Conservation (phyloP, 2,797 vertebrate genomes). For the Mormyrops attenuatus region DNA sequence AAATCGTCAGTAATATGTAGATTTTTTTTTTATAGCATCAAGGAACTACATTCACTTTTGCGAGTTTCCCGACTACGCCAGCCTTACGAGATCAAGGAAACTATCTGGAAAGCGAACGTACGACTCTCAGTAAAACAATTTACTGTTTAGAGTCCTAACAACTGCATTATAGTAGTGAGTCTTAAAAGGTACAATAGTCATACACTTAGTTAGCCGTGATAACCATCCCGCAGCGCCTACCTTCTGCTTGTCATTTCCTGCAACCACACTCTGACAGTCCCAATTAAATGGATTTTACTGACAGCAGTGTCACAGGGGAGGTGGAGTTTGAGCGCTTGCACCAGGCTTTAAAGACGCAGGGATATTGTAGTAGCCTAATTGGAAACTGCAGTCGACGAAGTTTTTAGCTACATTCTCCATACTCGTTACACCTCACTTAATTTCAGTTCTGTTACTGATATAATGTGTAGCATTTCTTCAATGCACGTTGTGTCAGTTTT, state of each 20-base stretch:
- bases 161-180: conserved; percentile 6
- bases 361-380: not conserved
- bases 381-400: not conserved
- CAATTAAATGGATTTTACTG: conserved; percentile 52
- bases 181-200: conserved; percentile 29
- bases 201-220: conserved; percentile 45
- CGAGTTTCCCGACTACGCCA: not conserved
- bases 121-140: conserved; percentile 13
- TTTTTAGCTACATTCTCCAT: not conserved
- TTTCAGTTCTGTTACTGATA: not conserved
- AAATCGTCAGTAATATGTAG: not conserved
- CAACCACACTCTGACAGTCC: conserved; percentile 49
- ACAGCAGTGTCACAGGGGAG: conserved; percentile 37
- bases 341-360: conserved; percentile 41
- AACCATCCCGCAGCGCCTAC: conserved; percentile 37
- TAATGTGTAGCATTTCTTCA: not conserved
- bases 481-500: not conserved
- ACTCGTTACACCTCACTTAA: not conserved
- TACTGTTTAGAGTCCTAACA: not conserved
- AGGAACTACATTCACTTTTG: not conserved
- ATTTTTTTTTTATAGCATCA: not conserved
- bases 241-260: conserved; percentile 57
- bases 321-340: conserved; percentile 9
- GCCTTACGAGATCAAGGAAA: not conserved
- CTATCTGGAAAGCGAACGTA: not conserved